These are phyloP conservation scores for Lithodes maja DNA, from an alignment of 2,888 invertebrate species.

Conservation along the genomic window DNA sequence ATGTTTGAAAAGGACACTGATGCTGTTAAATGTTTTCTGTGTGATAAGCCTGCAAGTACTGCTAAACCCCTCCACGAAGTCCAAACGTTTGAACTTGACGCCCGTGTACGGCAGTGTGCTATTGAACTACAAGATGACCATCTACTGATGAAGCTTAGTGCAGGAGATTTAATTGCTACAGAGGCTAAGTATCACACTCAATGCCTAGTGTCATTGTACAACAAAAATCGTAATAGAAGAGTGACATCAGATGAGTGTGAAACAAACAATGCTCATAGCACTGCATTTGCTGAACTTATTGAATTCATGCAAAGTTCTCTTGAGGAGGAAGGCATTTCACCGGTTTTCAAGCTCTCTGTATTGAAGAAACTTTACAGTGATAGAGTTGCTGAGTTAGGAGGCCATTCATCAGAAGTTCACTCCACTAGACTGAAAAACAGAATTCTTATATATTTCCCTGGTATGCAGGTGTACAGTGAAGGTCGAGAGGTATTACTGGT, in stretches of 20 bases:
- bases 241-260: background rate
- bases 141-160: background rate
- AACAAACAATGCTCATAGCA: constrained; percentile 1
- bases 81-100: background rate
- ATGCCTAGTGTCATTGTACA: background rate
- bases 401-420: too few species aligned
- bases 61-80: background rate
- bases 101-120: background rate
- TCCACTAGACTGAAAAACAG: too few species aligned
- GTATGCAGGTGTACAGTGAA: too few species aligned
- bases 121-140: background rate
- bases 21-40: background rate
- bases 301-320: background rate
- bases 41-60: background rate
- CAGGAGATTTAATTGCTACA: background rate
- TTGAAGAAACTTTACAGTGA: background rate
- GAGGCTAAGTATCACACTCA: too few species aligned
- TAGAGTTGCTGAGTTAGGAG: too few species aligned
- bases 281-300: background rate
- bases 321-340: background rate
- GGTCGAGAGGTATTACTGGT: too few species aligned
- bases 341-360: background rate
- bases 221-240: background rate
- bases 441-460: too few species aligned
- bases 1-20: background rate